Conservation (phyloP, 2,888 invertebrate genomes). For the Trichacis sp. region DNA sequence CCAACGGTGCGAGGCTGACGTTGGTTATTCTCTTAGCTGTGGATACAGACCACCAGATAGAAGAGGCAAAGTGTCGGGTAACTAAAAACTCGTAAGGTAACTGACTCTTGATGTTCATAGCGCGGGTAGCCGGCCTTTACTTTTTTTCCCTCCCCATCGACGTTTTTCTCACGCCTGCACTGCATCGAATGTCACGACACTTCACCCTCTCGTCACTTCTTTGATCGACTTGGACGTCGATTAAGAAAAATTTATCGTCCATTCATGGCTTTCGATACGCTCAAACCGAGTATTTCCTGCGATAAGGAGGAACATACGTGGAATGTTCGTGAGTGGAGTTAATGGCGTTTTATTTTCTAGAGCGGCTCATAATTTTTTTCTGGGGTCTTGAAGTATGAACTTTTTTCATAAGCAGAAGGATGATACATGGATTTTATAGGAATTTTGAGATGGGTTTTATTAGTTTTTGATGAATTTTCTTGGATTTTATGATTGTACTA, state of each 20-base stretch:
- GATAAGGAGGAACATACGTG: not conserved
- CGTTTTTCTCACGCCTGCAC: constrained; percentile 45
- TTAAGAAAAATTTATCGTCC: not conserved
- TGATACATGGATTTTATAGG: no score
- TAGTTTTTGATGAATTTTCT: no score
- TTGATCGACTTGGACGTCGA: constrained; percentile 6
- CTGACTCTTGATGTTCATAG: constrained; percentile 45
- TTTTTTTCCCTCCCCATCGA: constrained; percentile 15
- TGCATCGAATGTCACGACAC: constrained; percentile 27
- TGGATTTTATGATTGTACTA: no score
- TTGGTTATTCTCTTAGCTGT: constrained; percentile 43
- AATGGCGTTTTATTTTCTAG: not conserved
- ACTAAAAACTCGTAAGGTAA: constrained; percentile 59
- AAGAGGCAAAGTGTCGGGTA: constrained; percentile 56
- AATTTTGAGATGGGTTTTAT: no score
- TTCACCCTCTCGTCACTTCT: constrained; percentile 22
- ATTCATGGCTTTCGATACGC: constrained; percentile 2
- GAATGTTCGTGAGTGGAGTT: no score
- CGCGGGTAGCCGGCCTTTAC: constrained; percentile 30
- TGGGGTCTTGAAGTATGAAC: no score
- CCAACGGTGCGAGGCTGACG: constrained; percentile 48
- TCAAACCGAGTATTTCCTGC: not conserved
- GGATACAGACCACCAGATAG: constrained; percentile 55
- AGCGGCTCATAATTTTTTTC: no score
- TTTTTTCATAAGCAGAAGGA: no score